phyloP scores from a whole-genome alignment of 2,113 vertebrate species.

The Tinamus guttatus region DNA sequence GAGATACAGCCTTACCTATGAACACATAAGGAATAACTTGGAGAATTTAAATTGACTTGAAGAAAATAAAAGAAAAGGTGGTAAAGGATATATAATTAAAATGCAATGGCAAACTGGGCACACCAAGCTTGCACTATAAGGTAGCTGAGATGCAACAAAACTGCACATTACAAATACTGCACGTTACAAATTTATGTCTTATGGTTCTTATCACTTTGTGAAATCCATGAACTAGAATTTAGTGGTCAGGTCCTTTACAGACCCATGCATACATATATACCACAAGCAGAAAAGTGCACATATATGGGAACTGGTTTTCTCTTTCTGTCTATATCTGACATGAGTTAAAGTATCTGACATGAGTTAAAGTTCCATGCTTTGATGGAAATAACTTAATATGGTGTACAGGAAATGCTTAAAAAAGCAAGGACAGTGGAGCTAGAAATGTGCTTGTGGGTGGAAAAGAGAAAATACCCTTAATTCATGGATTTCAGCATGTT shows the following conservation, averaged over 20 bases:
- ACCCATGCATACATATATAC: background rate
- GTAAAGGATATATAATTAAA: background rate
- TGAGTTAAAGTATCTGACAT: background rate
- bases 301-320: background rate
- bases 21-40: background rate
- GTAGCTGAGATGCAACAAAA: background rate
- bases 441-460: accelerated
- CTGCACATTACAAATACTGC: background rate
- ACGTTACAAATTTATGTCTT: background rate
- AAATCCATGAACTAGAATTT: background rate
- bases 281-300: background rate
- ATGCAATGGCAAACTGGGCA: background rate
- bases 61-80: background rate
- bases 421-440: background rate
- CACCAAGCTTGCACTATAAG: background rate
- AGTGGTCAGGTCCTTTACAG: background rate
- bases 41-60: background rate
- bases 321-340: background rate
- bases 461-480: background rate
- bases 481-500: background rate
- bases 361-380: background rate
- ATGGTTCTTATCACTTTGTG: too few relatives aligned
- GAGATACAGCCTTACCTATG: accelerated
- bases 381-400: background rate
- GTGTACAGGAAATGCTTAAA: background rate